Evolutionary conservation across 2,113 vertebrate species (phyloP).

Genomic region (Corapipo altera): DNA sequence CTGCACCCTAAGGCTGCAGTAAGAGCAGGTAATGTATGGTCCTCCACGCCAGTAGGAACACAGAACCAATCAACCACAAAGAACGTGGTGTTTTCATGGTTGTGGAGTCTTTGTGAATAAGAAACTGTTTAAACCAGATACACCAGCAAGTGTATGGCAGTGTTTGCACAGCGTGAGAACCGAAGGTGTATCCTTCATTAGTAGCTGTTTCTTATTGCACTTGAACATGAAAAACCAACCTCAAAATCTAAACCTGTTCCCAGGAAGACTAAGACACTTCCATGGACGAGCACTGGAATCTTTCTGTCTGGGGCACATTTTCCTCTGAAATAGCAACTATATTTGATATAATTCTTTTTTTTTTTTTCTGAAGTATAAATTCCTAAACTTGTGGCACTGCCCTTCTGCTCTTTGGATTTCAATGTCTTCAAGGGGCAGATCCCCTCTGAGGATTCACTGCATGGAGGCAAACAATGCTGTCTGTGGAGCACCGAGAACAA

Average conservation of each 20-base stretch:
- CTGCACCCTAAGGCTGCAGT: background rate
- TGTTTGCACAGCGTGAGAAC: background rate
- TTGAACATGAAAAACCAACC: background rate
- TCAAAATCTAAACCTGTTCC: background rate
- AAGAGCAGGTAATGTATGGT: accelerated
- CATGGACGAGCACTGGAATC: accelerated
- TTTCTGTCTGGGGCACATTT: background rate
- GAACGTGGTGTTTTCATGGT: background rate
- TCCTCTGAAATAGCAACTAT: accelerated
- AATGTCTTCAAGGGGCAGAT: background rate
- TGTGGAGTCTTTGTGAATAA: background rate
- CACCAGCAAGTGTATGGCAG: background rate
- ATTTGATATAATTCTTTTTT: background rate
- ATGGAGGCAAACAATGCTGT: accelerated
- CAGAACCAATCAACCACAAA: background rate
- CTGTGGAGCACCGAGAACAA: background rate
- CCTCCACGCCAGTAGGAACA: background rate
- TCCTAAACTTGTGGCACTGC: background rate
- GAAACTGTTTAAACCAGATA: background rate
- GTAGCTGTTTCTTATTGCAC: background rate
- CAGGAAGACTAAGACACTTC: background rate
- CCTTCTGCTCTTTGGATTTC: background rate
- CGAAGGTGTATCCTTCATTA: background rate
- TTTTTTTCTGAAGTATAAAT: background rate
- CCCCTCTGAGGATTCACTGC: background rate